Base-by-base conservation (phyloP, 2,113 vertebrate genomes). In the Connochaetes taurinus region DNA sequence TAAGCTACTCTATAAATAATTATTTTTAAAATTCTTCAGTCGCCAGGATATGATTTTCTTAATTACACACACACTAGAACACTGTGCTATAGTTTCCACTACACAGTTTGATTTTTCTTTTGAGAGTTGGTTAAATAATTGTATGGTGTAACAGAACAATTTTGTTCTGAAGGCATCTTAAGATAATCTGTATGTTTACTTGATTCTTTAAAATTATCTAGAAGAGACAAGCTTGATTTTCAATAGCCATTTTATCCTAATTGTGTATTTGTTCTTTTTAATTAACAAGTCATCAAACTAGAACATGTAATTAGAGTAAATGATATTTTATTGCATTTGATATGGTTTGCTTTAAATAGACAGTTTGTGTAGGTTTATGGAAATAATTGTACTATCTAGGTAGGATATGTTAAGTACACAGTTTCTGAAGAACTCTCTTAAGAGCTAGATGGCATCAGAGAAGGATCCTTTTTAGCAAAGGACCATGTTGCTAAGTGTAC, bases 161-260 rank as follows among this genome's bases (percentile, higher is more conserved):
- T 96, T 84, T 91, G 31, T 95, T 96, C 55, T 81, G 3, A 87
- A 96, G n/a, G 4, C 50, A 50, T 93, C 86, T 95, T 85, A 71
- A 91, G 97, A 93, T 87, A 96, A 90, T 96, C 16, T 82, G 14
- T 33, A 81, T 80, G 15, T 57, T 96, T 95, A 92, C 33, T 83
- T 88, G 86, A 96, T 33, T 96, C 53, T 93, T 95, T 94, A 80
- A 83, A 94, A 89, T 85, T 84, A 94, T 52, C 47, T 97, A 80
- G n/a, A 27, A 40, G 36, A 94, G 57, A 64, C 36, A 53, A 96
- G 14, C 2, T 29, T 83, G 33, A 6, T 95, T 78, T 88, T 93
- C 94, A 82, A 50, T 71, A 95, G 40, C 47, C 31, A 0, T 81
- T 83, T 81, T n/a, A 47, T 16, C 60, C 21, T 95, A 91, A 74